Evolutionary conservation across 2,888 invertebrate genomes (phyloP).

Genomic region (Stenchaetothrips biformis): DNA sequence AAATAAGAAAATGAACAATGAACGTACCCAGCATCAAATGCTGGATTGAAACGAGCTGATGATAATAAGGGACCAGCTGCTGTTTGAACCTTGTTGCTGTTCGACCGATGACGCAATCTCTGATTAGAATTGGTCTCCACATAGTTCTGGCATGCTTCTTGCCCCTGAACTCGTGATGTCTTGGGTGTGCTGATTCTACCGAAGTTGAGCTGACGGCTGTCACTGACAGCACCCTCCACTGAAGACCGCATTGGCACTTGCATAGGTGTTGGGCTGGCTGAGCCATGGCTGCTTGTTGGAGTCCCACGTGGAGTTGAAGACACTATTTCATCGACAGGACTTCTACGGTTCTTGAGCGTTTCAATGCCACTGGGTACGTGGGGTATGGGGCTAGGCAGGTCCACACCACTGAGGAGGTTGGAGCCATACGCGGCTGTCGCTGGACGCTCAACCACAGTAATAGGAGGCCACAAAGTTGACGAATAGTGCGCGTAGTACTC

Average conservation of each 20-base stretch:
- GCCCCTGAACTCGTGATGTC: not conserved
- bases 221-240: not conserved
- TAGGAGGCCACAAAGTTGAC: not conserved
- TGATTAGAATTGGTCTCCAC: not conserved
- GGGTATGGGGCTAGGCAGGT: slow-evolving; percentile 2
- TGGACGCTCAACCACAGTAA: no score
- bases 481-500: not conserved
- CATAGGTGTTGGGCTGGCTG: not conserved
- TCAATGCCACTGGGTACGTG: not conserved
- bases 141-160: not conserved
- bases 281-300: not conserved
- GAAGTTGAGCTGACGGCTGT: slow-evolving; percentile 2
- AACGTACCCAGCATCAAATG: slow-evolving; percentile 9
- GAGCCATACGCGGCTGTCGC: not conserved
- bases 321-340: not conserved
- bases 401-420: not conserved
- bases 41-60: not conserved
- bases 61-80: not conserved
- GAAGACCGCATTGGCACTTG: not conserved
- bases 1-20: not conserved
- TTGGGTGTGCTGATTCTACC: not conserved
- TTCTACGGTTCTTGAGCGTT: not conserved
- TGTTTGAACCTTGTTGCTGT: not conserved
- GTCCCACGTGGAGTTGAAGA: not conserved
- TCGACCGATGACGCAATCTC: not conserved